phyloP scores from a whole-genome alignment of 2,888 invertebrate species.

The Diarsia rubi region DNA sequence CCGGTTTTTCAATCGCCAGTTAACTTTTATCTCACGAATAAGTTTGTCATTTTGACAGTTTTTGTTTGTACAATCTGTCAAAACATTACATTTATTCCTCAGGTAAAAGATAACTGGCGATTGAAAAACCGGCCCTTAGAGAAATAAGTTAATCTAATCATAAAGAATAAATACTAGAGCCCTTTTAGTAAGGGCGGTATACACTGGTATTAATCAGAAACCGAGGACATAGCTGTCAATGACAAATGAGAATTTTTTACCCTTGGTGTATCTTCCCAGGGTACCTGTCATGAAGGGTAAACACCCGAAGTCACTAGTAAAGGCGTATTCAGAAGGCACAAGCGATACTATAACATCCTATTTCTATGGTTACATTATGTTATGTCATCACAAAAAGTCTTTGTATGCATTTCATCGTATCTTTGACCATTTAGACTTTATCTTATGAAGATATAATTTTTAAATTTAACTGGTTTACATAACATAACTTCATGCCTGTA shows the following conservation, averaged over 20 bases:
- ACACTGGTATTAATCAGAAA: slow-evolving; percentile 17
- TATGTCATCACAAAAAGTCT: slow-evolving; percentile 46
- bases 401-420: slow-evolving; percentile 38
- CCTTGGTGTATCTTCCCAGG: not conserved
- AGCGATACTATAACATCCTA: slow-evolving; percentile 23
- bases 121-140: too few relatives aligned
- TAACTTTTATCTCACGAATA: too few relatives aligned
- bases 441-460: not conserved
- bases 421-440: slow-evolving; percentile 2
- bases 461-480: not conserved
- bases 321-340: slow-evolving; percentile 24
- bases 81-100: too few relatives aligned
- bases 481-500: too few relatives aligned
- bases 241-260: not conserved
- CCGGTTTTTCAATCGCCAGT: too few relatives aligned
- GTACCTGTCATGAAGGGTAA: not conserved
- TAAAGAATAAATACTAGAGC: slow-evolving; percentile 39
- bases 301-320: not conserved
- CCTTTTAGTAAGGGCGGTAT: slow-evolving; percentile 1
- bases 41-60: too few relatives aligned
- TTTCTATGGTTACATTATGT: slow-evolving; percentile 9
- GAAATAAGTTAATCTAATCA: slow-evolving; percentile 46
- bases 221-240: not conserved
- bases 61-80: too few relatives aligned
- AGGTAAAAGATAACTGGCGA: too few relatives aligned